Evolutionary conservation across 2,113 vertebrate species (phyloP).

Genomic region (Datnioides undecimradiatus): DNA sequence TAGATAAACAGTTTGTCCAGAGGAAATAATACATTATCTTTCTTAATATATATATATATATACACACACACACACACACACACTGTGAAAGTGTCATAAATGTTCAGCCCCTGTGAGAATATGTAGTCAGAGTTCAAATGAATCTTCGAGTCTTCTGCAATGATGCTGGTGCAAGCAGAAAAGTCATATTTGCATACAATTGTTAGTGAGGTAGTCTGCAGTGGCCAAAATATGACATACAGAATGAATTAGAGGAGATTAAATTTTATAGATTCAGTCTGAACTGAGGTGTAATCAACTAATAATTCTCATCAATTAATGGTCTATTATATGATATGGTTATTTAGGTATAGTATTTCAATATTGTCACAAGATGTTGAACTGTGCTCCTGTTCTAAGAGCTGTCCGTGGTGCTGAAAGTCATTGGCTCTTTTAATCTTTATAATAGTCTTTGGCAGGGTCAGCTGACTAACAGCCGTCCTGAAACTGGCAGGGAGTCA

Average conservation of each 20-base stretch:
- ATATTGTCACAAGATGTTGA: too few relatives aligned
- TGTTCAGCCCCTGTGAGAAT: slow-evolving; percentile 31
- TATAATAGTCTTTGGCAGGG: slow-evolving; percentile 8
- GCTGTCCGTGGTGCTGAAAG: slow-evolving; percentile 59
- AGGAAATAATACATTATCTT: not conserved
- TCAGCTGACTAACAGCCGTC: slow-evolving; percentile 2
- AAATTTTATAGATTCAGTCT: too few relatives aligned
- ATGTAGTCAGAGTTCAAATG: slow-evolving; percentile 33
- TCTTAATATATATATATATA: too few relatives aligned
- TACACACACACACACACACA: too few relatives aligned
- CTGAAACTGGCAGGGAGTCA: slow-evolving; percentile 35
- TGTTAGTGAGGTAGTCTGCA: slow-evolving; percentile 28
- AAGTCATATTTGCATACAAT: slow-evolving; percentile 46
- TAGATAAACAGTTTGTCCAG: slow-evolving; percentile 8
- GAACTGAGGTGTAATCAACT: not conserved
- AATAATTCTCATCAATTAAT: not conserved
- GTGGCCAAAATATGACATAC: slow-evolving; percentile 25
- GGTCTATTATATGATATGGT: not conserved
- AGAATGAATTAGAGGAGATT: slow-evolving; percentile 2
- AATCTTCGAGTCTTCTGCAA: slow-evolving; percentile 31
- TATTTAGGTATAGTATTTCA: not conserved
- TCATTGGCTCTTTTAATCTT: slow-evolving; percentile 6
- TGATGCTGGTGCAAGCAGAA: slow-evolving; percentile 37
- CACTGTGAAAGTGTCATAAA: too few relatives aligned
- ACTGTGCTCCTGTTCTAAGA: not conserved